Conservation (phyloP, 1,140 invertebrate species). For the Dendroctonus ponderosae region DNA sequence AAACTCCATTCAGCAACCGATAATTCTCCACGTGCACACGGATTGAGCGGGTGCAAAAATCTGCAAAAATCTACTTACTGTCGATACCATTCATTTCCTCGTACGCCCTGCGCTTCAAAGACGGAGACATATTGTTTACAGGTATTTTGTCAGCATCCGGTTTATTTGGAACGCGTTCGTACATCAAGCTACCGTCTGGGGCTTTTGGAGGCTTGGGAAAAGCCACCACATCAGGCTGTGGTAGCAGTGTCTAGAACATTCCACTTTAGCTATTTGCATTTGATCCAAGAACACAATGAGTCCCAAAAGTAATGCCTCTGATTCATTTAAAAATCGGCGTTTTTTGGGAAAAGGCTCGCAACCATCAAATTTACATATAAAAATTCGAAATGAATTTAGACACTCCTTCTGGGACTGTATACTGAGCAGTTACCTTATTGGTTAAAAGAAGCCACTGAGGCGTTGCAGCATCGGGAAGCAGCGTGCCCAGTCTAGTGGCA, state of each 20-base stretch:
- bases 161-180: constrained; percentile 80
- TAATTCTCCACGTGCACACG: neutral
- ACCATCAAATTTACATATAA: neutral
- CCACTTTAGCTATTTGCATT: no score
- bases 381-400: neutral
- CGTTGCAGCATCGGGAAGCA: constrained; percentile 60
- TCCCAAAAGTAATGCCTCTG: no score
- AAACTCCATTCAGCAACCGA: neutral
- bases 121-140: constrained; percentile 58
- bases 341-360: no score
- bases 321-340: no score
- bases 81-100: constrained; percentile 88
- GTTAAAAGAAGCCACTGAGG: constrained; percentile 81
- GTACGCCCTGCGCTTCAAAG: constrained; percentile 74
- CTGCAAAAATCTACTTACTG: constrained; percentile 60
- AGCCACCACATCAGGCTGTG: constrained; percentile 74
- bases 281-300: no score
- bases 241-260: constrained; percentile 53
- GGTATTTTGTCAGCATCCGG: constrained; percentile 67
- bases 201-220: constrained; percentile 87
- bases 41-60: no score
- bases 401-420: neutral
- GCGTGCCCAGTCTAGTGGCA: constrained; percentile 70
- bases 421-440: constrained; percentile 60
- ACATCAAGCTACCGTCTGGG: constrained; percentile 79